These are phyloP conservation scores for Paracentrotus lividus DNA, from an alignment of 53 echinoderm and acorn worm species.

Conservation along the genomic window DNA sequence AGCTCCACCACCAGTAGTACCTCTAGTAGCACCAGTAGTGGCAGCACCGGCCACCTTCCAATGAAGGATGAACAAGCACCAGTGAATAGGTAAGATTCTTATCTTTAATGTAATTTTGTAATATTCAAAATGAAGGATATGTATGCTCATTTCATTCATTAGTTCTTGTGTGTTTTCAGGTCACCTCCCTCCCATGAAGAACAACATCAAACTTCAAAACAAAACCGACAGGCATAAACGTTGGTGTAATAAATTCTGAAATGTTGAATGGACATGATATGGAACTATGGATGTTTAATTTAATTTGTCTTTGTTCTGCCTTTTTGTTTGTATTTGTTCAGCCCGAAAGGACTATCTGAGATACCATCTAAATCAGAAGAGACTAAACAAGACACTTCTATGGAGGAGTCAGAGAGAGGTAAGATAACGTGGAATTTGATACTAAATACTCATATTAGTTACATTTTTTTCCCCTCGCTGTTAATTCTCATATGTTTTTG, in stretches of 20 bases:
- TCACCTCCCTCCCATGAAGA: neutral
- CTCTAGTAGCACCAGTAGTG: slow-evolving; percentile 32
- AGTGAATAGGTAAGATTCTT: slow-evolving; percentile 24
- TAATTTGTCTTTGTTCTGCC: neutral
- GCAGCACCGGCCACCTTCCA: slow-evolving; percentile 24
- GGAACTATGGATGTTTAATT: neutral
- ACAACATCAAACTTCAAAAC: neutral
- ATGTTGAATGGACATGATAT: neutral
- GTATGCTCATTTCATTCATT: neutral
- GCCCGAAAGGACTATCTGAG: slow-evolving; percentile 53
- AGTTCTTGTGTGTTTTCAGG: neutral
- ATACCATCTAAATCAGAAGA: slow-evolving; percentile 26
- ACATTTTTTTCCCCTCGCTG: too few species aligned
- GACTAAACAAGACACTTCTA: slow-evolving; percentile 38
- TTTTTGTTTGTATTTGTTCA: neutral
- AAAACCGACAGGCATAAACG: neutral
- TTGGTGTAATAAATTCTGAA: neutral
- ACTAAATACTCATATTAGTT: too few species aligned
- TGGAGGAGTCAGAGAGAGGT: slow-evolving; percentile 66
- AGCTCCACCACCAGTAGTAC: slow-evolving; percentile 32
- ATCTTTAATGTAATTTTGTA: neutral
- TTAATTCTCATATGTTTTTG: too few species aligned
- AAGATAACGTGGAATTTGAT: neutral
- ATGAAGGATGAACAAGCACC: slow-evolving; percentile 60
- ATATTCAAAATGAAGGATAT: neutral